Base-by-base conservation (phyloP, 53 echinoderm and acorn worm genomes). In the Hippasteria phrygiana region DNA sequence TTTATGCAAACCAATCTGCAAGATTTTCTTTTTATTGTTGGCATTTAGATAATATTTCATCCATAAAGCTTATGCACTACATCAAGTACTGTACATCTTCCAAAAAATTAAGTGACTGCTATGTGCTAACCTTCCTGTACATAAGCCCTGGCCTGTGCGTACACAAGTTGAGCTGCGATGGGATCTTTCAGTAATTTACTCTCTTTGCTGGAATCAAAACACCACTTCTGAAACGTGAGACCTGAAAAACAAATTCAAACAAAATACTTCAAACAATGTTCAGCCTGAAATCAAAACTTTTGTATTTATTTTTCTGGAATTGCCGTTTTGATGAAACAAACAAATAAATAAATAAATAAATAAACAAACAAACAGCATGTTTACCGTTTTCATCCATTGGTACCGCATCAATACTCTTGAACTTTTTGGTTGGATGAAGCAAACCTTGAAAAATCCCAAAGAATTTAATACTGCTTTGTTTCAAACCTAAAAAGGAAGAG, bases 181-280 rank as follows among this genome's bases (percentile, higher is more conserved):
- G 93, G 91, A 70, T 96, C 96, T 62, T 81, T 91, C 16, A 94
- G 55, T 17, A 96, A 64, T 37, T 91, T 69, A 27, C 80, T 88
- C 69, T 97, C 98, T 54, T 89, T 79, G 40, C 91, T 87, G 1
- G 91, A 70, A 70, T 97, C 98, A 83, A 97, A 97, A 40, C 95
- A 97, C 98, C 98, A 97, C 77, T 95, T 97, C 81, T 95, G 95
- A n/a, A 97, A 73, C 55, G 93, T 92, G 3, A 97, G 84, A 14
- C 92, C 98, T 97, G 87, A 50, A 8, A 8, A 84, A 31, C 59
- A 41, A 24, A 62, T 7, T 20, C 6, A 72, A 55, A 39, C 47
- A 85, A 17, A 55, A 64, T 22, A 29, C 31, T 35, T 29, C 32
- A 53, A 69, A 50, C 20, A 50, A 78, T 55, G 32, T 81, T 2